These are phyloP conservation scores for Phymanthus crucifer DNA, from an alignment of 92 coral and sea anemone genomes.

Conservation along the genomic window DNA sequence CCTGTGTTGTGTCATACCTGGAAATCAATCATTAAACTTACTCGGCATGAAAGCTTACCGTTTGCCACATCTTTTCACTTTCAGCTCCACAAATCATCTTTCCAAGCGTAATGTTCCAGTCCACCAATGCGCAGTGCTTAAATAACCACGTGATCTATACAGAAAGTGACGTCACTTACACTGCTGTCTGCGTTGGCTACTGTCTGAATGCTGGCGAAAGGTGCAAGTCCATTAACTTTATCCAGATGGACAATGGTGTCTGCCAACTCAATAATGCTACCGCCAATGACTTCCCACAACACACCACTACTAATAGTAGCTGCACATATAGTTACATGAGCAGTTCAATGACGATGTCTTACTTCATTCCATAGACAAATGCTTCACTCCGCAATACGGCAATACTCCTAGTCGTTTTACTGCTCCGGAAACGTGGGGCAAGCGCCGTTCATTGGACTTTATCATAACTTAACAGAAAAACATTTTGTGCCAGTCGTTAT, in stretches of 20 bases:
- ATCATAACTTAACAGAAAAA: too few species aligned
- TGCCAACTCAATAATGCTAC: slow-evolving; percentile 21
- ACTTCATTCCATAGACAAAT: background rate
- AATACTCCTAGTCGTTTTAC: too few species aligned
- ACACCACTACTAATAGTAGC: background rate
- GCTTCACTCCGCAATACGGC: too few species aligned
- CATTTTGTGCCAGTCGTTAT: too few species aligned
- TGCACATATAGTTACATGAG: slow-evolving; percentile 16
- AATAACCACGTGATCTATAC: slow-evolving; percentile 7
- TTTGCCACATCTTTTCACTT: too few species aligned
- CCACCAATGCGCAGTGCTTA: slow-evolving; percentile 14
- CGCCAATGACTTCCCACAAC: background rate
- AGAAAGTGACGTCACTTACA: slow-evolving; percentile 6
- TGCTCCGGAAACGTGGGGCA: too few species aligned
- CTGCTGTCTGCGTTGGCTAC: background rate
- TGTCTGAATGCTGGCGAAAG: slow-evolving; percentile 19
- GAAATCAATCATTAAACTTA: too few species aligned
- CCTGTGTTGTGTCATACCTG: background rate
- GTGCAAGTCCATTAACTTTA: slow-evolving; percentile 25
- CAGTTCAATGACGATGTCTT: background rate
- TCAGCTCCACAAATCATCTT: background rate
- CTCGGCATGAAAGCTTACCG: too few species aligned
- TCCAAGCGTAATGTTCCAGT: slow-evolving; percentile 11
- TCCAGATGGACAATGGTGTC: background rate
- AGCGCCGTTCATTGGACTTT: too few species aligned